Evolutionary conservation across 2,888 invertebrate species (phyloP).

Genomic region (Mythimna lalbum): DNA sequence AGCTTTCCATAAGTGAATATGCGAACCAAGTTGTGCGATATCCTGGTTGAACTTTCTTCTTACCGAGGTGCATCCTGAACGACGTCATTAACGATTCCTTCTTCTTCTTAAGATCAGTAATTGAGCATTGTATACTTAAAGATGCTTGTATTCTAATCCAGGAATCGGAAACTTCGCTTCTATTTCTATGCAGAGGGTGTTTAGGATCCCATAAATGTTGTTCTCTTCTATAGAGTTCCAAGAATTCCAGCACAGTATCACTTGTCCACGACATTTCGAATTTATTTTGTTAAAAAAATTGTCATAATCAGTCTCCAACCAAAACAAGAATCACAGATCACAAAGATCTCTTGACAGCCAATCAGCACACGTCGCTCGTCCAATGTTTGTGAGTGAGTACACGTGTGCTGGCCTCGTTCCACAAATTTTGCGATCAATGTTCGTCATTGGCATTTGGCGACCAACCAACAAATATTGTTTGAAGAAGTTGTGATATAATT

Average conservation of each 20-base stretch:
- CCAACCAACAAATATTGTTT: slow-evolving; percentile 70
- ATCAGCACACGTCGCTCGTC: slow-evolving; percentile 72
- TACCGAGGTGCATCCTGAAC: slow-evolving; percentile 80
- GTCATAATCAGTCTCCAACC: slow-evolving; percentile 44
- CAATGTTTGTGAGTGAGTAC: slow-evolving; percentile 79
- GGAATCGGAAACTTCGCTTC: slow-evolving; percentile 79
- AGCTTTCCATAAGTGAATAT: slow-evolving; percentile 84
- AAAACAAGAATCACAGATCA: slow-evolving; percentile 68
- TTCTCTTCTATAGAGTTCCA: slow-evolving; percentile 82
- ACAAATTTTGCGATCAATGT: slow-evolving; percentile 78
- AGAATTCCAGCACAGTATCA: slow-evolving; percentile 81
- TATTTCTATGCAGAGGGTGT: slow-evolving; percentile 80
- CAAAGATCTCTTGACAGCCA: slow-evolving; percentile 68
- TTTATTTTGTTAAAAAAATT: slow-evolving; percentile 23
- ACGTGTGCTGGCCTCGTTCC: slow-evolving; percentile 78
- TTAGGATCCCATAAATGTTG: slow-evolving; percentile 84
- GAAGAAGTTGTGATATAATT: slow-evolving; percentile 14
- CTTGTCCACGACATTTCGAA: slow-evolving; percentile 81
- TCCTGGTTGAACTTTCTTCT: slow-evolving; percentile 74
- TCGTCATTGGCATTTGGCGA: slow-evolving; percentile 75
- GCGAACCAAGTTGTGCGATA: slow-evolving; percentile 85
- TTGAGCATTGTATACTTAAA: slow-evolving; percentile 76
- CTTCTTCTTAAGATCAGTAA: slow-evolving; percentile 84
- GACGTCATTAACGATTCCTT: slow-evolving; percentile 87
- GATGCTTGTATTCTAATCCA: slow-evolving; percentile 83